Evolutionary conservation across 2,113 vertebrate genomes (phyloP).

Genomic region (Trogon melanurus): DNA sequence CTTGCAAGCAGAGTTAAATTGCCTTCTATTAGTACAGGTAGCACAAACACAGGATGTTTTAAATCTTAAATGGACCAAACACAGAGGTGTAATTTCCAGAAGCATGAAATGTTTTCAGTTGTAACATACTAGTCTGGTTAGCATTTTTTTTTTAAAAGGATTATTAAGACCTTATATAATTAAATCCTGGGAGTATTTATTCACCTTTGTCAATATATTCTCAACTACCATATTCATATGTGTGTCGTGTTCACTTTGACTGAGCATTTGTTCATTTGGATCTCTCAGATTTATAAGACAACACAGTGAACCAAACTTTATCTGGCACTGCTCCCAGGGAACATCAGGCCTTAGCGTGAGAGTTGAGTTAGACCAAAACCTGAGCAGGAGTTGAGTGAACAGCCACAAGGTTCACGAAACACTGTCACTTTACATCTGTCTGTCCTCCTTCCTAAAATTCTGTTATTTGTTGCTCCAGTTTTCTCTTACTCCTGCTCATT

Average conservation of each 20-base stretch:
- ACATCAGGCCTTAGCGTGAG: background rate
- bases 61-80: background rate
- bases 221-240: background rate
- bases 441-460: background rate
- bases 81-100: background rate
- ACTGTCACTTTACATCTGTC: background rate
- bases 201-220: background rate
- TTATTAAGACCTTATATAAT: background rate
- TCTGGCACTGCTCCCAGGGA: rapidly evolving
- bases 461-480: background rate
- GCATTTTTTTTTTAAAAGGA: background rate
- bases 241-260: background rate
- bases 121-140: background rate
- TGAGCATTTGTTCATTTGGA: background rate
- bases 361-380: background rate
- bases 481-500: background rate
- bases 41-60: background rate
- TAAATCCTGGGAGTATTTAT: background rate
- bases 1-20: background rate
- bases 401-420: background rate
- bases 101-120: background rate
- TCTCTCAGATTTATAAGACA: background rate
- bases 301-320: background rate
- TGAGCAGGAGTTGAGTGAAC: background rate
- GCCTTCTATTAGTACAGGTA: background rate